Base-by-base conservation (phyloP, 2,888 invertebrate species). In the Sicus ferrugineus region DNA sequence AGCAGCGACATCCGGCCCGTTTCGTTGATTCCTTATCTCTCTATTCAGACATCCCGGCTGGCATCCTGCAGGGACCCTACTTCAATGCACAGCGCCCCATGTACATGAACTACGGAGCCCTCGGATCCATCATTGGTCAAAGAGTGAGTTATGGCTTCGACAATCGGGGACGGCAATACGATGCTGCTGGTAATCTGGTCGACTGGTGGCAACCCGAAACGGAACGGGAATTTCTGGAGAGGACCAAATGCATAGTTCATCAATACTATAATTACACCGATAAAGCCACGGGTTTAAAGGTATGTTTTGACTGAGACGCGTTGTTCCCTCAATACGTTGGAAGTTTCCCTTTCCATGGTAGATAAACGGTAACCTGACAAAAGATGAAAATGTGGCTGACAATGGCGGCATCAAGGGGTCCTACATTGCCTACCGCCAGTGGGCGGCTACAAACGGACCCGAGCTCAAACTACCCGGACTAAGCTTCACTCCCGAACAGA, bases 121-220 rank as follows among this genome's bases (percentile, higher is more conserved):
- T 96, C 73, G 96, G 96, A 2, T 94, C 93, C 79, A 93, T 96
- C 3, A 95, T 96, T 78, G 95, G 95, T 0, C 96, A 96, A 81
- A 96, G 96, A 87, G 94, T 96, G 66, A 95, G 95, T 0, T 96
- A 96, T 80, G 94, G 94, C 11, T 95, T 95, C 78, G 94, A 94
- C 80, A 93, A 94, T 80, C 92, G 93, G 72, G 96, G 97, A 65
- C 90, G 96, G 61, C 95, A 96, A 86, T 97, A 95, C 80, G 96
- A 97, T 85, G 92, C 93, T 74, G 89, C 94, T 73, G 97, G 97
- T 16, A 96, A 97, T 85, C 86, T 96, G 73, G 90, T 93, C 0
- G 94, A 96, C 80, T 97, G 97, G 97, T 97, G 97, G 96, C 91
- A 92, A 74, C 88, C 91, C 63, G 87, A 88, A 73, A 97, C 97